These are phyloP conservation scores for Calameuta pallipes DNA, from an alignment of 2,888 invertebrate species.

Conservation along the genomic window DNA sequence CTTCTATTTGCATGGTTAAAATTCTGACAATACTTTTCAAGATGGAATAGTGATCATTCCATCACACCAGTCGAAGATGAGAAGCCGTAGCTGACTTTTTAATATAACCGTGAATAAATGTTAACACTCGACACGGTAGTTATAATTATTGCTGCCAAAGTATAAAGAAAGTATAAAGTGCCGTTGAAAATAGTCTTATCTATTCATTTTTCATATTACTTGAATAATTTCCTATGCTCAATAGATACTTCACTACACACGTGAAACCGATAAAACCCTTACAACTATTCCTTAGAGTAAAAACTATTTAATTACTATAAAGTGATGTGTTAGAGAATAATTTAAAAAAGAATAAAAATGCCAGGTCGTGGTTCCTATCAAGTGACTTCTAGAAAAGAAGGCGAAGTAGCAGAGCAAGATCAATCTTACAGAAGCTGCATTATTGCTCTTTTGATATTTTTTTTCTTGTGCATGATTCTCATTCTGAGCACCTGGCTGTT, in stretches of 20 bases:
- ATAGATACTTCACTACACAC: no score
- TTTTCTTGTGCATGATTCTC: slow-evolving; percentile 40
- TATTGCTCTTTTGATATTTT: slow-evolving; percentile 40
- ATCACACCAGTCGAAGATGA: background rate
- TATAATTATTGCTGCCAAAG: background rate
- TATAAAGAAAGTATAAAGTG: no score
- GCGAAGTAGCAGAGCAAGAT: slow-evolving; percentile 34
- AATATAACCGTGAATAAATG: background rate
- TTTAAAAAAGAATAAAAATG: slow-evolving; percentile 26
- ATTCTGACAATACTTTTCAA: background rate
- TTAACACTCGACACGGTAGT: background rate
- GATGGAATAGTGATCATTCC: no score
- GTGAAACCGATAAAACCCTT: no score
- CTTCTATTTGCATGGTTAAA: slow-evolving; percentile 9
- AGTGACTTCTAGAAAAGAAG: slow-evolving; percentile 29
- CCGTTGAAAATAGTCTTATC: no score
- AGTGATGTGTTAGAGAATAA: background rate
- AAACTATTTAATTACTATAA: no score
- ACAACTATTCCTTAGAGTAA: no score
- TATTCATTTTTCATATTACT: no score
- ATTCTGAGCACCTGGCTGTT: slow-evolving; percentile 34
- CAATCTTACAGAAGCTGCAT: slow-evolving; percentile 46
- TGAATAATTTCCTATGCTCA: no score
- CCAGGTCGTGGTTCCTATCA: slow-evolving; percentile 38
- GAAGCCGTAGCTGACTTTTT: background rate